Conservation (phyloP, 2,888 invertebrate species). For the Brachyopa scutellaris region DNA sequence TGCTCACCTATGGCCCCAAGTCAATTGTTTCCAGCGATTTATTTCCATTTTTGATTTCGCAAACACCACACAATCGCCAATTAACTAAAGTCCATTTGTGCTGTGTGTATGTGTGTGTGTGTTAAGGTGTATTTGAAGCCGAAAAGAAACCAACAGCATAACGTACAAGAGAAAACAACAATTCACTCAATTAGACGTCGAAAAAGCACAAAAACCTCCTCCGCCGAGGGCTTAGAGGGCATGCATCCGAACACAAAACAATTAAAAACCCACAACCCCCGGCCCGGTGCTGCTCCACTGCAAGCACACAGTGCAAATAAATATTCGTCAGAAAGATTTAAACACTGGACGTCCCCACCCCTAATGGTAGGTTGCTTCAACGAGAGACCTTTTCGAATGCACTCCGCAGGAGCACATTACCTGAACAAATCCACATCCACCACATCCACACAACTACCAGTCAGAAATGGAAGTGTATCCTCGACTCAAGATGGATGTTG, state of each 20-base stretch:
- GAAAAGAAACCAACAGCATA: slow-evolving; percentile 30
- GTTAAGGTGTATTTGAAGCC: slow-evolving; percentile 21
- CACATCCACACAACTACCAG: slow-evolving; percentile 14
- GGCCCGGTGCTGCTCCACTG: slow-evolving; percentile 35
- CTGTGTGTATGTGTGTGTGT: not conserved
- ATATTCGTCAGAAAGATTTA: slow-evolving; percentile 73
- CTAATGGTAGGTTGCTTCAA: slow-evolving; percentile 73
- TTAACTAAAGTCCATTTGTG: slow-evolving; percentile 64
- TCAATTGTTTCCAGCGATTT: slow-evolving; percentile 70
- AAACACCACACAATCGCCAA: slow-evolving; percentile 71
- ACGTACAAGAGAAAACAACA: slow-evolving; percentile 61
- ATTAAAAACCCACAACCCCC: slow-evolving; percentile 72
- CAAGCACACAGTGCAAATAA: slow-evolving; percentile 68
- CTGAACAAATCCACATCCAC: slow-evolving; percentile 5
- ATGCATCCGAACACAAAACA: slow-evolving; percentile 68
- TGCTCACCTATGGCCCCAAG: slow-evolving; percentile 67
- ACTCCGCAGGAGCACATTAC: slow-evolving; percentile 58
- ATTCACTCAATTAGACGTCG: slow-evolving; percentile 70
- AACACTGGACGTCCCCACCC: slow-evolving; percentile 73
- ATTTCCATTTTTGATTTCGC: slow-evolving; percentile 69
- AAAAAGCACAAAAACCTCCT: slow-evolving; percentile 65
- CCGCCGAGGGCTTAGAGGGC: slow-evolving; percentile 70
- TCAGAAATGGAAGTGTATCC: slow-evolving; percentile 42
- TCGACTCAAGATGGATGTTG: slow-evolving; percentile 75
- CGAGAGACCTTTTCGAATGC: slow-evolving; percentile 48